Evolutionary conservation across 2,797 vertebrate genomes (phyloP).

Genomic region (Crocodylus rhombifer): DNA sequence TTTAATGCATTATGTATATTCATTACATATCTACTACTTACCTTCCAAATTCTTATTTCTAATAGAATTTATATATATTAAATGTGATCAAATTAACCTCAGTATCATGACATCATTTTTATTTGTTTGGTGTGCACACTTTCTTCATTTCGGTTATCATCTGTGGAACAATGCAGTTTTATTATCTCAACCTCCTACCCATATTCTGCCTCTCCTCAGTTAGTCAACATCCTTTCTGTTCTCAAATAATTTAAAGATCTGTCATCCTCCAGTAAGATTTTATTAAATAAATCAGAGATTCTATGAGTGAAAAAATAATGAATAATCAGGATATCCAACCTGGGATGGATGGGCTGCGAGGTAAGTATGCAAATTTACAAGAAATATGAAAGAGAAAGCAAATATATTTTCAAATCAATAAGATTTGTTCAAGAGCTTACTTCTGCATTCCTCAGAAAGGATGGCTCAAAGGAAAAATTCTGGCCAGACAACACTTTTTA

Average conservation of each 20-base stretch:
- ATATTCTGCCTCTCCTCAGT: background rate
- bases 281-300: background rate
- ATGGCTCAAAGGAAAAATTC: background rate
- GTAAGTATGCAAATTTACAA: fast-evolving
- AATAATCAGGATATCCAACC: fast-evolving
- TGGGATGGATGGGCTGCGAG: background rate
- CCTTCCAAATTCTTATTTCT: conserved; percentile 21
- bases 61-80: conserved; percentile 41
- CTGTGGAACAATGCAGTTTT: background rate
- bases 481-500: background rate
- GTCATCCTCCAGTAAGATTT: background rate
- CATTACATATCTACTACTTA: conserved; percentile 42
- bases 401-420: background rate
- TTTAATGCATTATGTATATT: background rate
- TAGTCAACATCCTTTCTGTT: background rate
- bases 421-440: background rate
- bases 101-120: background rate
- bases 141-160: background rate
- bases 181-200: background rate
- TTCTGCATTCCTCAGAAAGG: background rate
- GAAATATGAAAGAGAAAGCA: background rate
- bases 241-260: background rate
- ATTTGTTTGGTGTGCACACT: background rate
- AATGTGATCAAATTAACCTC: conserved; percentile 37
- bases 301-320: background rate